These are phyloP conservation scores for Caenorhabditis imperialis DNA, from an alignment of 2,888 invertebrate genomes.

Conservation along the genomic window DNA sequence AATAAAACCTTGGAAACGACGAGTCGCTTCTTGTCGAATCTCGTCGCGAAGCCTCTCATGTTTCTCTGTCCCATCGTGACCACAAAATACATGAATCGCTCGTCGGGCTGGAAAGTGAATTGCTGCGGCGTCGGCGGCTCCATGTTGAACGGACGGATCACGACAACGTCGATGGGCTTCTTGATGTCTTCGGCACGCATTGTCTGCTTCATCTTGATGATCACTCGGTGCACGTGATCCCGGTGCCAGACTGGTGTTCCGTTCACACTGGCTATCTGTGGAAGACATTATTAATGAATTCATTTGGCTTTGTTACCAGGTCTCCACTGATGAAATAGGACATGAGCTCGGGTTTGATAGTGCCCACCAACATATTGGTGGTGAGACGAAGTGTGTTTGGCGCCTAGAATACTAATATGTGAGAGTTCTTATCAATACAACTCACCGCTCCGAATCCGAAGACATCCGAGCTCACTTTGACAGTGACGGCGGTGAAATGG, in stretches of 20 bases:
- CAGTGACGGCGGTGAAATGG: too few relatives aligned
- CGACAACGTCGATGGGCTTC: neutral
- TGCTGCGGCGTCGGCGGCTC: neutral
- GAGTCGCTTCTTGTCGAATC: conserved; percentile 5
- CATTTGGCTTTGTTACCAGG: too few relatives aligned
- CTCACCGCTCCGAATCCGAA: too few relatives aligned
- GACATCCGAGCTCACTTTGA: too few relatives aligned
- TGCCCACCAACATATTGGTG: too few relatives aligned
- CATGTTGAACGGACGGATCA: conserved; percentile 20
- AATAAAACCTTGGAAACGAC: too few relatives aligned
- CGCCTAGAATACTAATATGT: too few relatives aligned
- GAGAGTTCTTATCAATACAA: too few relatives aligned
- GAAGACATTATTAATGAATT: too few relatives aligned
- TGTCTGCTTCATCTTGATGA: neutral
- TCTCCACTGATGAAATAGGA: too few relatives aligned
- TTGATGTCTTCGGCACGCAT: neutral
- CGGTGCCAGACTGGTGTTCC: conserved; percentile 13
- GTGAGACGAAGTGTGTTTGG: too few relatives aligned
- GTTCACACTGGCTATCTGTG: conserved; percentile 8
- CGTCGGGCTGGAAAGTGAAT: neutral
- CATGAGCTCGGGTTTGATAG: too few relatives aligned
- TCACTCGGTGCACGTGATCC: neutral
- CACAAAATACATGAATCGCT: conserved; percentile 18
- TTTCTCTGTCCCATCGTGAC: conserved; percentile 1
- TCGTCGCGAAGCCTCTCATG: neutral